Conservation (phyloP, 2,888 invertebrate species). For the Temnothorax rugatulus region DNA sequence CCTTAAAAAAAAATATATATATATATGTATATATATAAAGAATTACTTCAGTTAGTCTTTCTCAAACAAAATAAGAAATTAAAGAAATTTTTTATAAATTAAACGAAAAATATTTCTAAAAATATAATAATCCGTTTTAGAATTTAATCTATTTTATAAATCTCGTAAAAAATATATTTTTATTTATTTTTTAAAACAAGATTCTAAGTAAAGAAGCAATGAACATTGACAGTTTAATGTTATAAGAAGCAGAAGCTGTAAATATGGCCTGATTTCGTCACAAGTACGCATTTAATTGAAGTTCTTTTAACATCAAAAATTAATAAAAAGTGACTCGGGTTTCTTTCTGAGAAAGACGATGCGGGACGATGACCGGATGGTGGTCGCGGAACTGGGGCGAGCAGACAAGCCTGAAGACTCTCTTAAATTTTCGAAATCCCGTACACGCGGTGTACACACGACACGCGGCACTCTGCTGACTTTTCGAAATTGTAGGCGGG, state of each 20-base stretch:
- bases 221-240: background rate
- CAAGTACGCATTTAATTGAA: background rate
- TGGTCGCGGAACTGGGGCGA: constrained; percentile 40
- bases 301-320: background rate
- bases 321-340: constrained; percentile 3
- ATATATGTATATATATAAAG: background rate
- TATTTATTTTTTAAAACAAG: background rate
- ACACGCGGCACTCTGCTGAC: constrained; percentile 68
- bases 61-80: background rate
- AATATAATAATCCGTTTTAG: too few relatives aligned
- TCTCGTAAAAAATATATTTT: background rate
- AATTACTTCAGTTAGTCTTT: background rate
- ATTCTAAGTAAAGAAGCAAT: background rate
- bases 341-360: constrained; percentile 24
- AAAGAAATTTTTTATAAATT: too few relatives aligned
- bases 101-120: too few relatives aligned
- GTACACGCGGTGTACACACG: constrained; percentile 51
- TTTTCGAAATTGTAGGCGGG: constrained; percentile 75
- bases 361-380: constrained; percentile 3
- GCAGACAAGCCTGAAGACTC: constrained; percentile 49
- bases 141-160: background rate
- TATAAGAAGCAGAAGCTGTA: background rate
- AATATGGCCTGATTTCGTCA: background rate
- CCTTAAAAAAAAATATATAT: too few relatives aligned
- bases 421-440: constrained; percentile 62